Evolutionary conservation across 2,888 invertebrate genomes (phyloP).

Genomic region (Coronaproctus castanopsis): DNA sequence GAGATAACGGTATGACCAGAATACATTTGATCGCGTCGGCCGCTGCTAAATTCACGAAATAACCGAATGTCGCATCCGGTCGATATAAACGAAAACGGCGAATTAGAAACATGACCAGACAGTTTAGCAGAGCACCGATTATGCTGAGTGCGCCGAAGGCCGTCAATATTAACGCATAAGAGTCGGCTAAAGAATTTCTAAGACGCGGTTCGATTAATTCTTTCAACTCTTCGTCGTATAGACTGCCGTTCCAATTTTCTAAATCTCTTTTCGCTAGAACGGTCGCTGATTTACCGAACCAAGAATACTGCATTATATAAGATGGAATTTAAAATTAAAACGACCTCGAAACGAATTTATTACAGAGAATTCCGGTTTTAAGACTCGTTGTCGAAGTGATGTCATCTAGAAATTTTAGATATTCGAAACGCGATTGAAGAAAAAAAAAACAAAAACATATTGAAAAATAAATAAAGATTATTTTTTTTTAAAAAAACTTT

Average conservation of each 20-base stretch:
- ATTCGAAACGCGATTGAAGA: too few species aligned
- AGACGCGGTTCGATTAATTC: neutral
- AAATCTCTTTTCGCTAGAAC: neutral
- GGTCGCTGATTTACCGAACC: neutral
- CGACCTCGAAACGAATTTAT: too few species aligned
- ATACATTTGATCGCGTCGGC: conserved; percentile 45
- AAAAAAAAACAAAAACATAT: too few species aligned
- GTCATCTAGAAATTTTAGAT: too few species aligned
- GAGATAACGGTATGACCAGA: conserved; percentile 44
- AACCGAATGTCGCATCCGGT: conserved; percentile 28
- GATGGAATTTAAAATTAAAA: too few species aligned
- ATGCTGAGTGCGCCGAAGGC: neutral
- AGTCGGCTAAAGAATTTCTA: neutral
- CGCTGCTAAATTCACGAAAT: conserved; percentile 42
- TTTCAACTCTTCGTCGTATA: neutral
- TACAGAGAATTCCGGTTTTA: too few species aligned
- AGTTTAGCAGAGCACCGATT: neutral
- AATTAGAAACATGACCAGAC: neutral
- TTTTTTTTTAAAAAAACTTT: too few species aligned
- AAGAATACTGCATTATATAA: neutral
- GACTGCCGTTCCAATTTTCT: neutral
- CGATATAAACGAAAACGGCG: neutral
- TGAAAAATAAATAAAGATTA: too few species aligned
- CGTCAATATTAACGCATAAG: neutral
- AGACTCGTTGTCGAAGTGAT: too few species aligned